These are phyloP conservation scores for Colletes gigas DNA, from an alignment of 1,140 invertebrate species.

Conservation along the genomic window DNA sequence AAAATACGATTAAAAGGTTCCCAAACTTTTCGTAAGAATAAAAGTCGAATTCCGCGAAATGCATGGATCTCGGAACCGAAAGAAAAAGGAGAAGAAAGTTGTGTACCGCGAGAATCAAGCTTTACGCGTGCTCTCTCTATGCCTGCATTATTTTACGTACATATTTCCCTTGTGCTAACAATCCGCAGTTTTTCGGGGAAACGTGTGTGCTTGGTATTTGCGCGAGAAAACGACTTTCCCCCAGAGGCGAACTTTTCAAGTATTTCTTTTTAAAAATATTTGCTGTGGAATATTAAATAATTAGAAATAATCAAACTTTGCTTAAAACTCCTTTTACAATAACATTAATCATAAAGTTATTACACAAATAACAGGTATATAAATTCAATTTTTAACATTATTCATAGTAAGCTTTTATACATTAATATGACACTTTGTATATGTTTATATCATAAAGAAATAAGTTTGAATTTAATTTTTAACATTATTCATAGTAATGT, in stretches of 20 bases:
- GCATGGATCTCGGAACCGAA: neutral
- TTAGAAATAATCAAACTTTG: too few species aligned
- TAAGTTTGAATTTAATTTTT: too few species aligned
- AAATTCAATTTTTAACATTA: too few species aligned
- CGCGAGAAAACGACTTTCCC: neutral
- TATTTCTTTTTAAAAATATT: neutral
- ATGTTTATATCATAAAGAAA: too few species aligned
- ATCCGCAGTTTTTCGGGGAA: neutral
- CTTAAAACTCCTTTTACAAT: too few species aligned
- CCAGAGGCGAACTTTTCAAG: neutral
- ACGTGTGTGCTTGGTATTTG: slow-evolving; percentile 5
- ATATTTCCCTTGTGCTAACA: slow-evolving; percentile 27
- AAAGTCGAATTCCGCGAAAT: slow-evolving; percentile 10
- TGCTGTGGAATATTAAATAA: too few species aligned
- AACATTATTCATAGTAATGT: too few species aligned
- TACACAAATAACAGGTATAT: too few species aligned
- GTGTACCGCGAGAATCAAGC: slow-evolving; percentile 26
- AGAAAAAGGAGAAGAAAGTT: slow-evolving; percentile 7
- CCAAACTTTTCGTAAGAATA: neutral
- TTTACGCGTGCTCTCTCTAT: slow-evolving; percentile 34
- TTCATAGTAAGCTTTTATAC: too few species aligned
- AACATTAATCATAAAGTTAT: too few species aligned
- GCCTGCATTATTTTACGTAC: neutral
- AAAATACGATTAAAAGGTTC: neutral
- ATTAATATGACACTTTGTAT: too few species aligned